These are phyloP conservation scores for Muscicapa striata DNA, from an alignment of 2,797 vertebrate genomes.

Conservation along the genomic window DNA sequence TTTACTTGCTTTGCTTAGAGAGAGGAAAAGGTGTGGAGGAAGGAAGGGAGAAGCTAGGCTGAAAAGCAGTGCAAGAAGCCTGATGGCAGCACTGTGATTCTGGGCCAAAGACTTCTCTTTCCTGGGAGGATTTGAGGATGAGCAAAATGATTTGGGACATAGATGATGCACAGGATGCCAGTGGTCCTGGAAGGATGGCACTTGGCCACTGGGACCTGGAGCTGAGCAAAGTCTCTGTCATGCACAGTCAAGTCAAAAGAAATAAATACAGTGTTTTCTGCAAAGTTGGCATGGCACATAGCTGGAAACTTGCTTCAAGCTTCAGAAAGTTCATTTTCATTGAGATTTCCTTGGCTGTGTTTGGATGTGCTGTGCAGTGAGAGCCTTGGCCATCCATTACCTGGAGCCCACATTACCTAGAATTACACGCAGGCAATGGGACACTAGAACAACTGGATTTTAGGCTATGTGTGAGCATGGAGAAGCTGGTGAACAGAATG, in stretches of 20 bases:
- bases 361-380: background rate
- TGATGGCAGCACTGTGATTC: background rate
- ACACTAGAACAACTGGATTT: background rate
- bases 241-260: background rate
- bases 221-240: background rate
- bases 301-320: background rate
- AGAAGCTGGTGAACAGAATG: background rate
- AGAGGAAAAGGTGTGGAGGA: background rate
- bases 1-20: background rate
- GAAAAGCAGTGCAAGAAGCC: background rate
- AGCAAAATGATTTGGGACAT: background rate
- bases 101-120: background rate
- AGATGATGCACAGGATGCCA: background rate
- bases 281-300: background rate
- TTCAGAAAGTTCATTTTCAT: background rate
- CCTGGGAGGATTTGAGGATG: background rate
- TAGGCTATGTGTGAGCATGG: background rate
- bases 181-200: background rate
- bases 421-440: rapidly evolving
- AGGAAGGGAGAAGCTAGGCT: background rate
- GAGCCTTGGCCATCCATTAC: background rate
- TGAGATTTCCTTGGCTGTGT: background rate
- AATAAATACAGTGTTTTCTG: background rate
- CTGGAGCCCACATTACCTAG: rapidly evolving
- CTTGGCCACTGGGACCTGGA: background rate